Percentiles rank a stretch among this genome's conserved stretches.
Conservation (phyloP, 1,140 invertebrate species). For the Mamestra configurata region DNA sequence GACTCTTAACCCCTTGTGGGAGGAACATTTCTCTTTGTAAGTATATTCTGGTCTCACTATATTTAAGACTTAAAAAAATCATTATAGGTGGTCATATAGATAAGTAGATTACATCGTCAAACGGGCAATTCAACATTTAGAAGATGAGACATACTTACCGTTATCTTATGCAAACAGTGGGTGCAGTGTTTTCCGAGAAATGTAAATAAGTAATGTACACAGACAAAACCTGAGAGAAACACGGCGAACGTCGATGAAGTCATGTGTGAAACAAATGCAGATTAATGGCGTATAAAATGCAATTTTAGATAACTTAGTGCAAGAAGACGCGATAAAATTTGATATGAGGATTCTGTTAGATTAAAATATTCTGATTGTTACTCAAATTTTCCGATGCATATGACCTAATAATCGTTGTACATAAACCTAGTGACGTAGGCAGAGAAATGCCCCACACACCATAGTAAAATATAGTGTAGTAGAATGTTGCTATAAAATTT, state of each 20-base stretch:
- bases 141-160: background rate
- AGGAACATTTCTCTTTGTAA: constrained; percentile 99
- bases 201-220: constrained; percentile 22
- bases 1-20: constrained; percentile 97
- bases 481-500: constrained; percentile 35
- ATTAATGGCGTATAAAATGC: background rate
- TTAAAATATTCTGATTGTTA: background rate
- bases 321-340: background rate
- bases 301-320: constrained; percentile 3
- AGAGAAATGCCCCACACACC: constrained; percentile 6
- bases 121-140: background rate
- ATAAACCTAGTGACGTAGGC: constrained; percentile 8
- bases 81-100: background rate
- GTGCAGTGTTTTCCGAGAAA: constrained; percentile 29
- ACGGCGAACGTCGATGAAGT: constrained; percentile 16
- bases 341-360: background rate
- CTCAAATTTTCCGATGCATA: background rate
- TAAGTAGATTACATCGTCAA: background rate
- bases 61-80: background rate
- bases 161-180: constrained; percentile 15
- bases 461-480: constrained; percentile 15
- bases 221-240: constrained; percentile 7
- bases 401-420: constrained; percentile 14
- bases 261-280: constrained; percentile 22
- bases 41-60: constrained; percentile 77